phyloP scores from a whole-genome alignment of 1,140 invertebrate genomes.

The Zaprionus davidi region DNA sequence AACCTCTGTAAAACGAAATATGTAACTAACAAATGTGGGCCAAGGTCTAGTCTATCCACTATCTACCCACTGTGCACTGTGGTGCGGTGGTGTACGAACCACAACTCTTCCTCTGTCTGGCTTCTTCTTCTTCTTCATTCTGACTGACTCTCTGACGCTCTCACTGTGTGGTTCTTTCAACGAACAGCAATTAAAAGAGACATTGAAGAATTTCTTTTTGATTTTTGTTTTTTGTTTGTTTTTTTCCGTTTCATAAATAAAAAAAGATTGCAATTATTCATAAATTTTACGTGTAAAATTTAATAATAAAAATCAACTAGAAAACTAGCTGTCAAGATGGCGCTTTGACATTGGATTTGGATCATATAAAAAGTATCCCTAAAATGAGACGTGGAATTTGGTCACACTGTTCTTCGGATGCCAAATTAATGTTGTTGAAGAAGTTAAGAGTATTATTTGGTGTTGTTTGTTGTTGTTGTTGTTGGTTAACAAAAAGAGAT shows the following conservation, averaged over 20 bases:
- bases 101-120: constrained; percentile 14
- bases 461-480: constrained; percentile 45
- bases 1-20: constrained; percentile 56
- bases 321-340: constrained; percentile 76
- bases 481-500: constrained; percentile 76
- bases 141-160: constrained; percentile 36
- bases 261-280: constrained; percentile 73
- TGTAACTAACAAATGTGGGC: constrained; percentile 48
- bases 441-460: constrained; percentile 66
- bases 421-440: constrained; percentile 70
- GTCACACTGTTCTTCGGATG: constrained; percentile 54
- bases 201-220: constrained; percentile 40
- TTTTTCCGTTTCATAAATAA: constrained; percentile 61
- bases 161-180: constrained; percentile 54
- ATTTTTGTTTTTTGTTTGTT: constrained; percentile 63
- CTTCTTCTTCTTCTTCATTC: constrained; percentile 26
- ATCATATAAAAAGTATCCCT: constrained; percentile 61
- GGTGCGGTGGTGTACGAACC: constrained; percentile 19
- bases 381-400: constrained; percentile 53
- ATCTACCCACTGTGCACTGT: constrained; percentile 20
- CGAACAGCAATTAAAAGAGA: constrained; percentile 71
- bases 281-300: constrained; percentile 83
- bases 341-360: constrained; percentile 70
- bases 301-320: constrained; percentile 81
- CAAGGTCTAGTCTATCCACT: constrained; percentile 36